phyloP scores from a whole-genome alignment of 2,797 vertebrate species.

The Antrozous pallidus region DNA sequence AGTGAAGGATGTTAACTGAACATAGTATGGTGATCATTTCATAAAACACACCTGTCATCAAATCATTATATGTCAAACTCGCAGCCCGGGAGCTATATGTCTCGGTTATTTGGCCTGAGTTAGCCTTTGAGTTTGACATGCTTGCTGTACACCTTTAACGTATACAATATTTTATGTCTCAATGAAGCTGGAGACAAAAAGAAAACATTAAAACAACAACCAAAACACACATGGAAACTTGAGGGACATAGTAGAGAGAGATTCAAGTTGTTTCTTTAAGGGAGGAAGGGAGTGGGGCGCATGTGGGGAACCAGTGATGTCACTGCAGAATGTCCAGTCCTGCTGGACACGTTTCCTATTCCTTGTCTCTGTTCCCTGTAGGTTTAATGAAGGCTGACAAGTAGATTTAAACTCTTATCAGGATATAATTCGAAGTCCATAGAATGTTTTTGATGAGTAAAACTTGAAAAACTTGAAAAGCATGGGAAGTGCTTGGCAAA shows the following conservation, averaged over 20 bases:
- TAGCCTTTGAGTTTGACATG: too few relatives aligned
- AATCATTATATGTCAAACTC: too few relatives aligned
- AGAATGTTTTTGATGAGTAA: neutral
- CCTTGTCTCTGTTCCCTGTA: neutral
- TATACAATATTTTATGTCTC: neutral
- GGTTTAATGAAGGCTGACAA: neutral
- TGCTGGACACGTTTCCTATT: neutral
- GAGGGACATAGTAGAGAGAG: neutral
- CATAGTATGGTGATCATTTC: neutral
- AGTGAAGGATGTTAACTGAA: neutral
- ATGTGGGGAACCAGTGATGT: neutral
- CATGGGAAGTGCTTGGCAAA: neutral
- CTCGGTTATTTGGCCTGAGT: too few relatives aligned
- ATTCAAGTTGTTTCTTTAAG: neutral
- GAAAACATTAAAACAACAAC: neutral
- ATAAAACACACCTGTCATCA: neutral
- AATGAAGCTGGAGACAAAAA: neutral
- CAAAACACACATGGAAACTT: neutral
- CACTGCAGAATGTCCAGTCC: neutral
- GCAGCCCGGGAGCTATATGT: too few relatives aligned
- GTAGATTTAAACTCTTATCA: neutral
- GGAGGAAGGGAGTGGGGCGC: neutral
- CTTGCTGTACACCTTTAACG: neutral
- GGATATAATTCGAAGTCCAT: neutral
- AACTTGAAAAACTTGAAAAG: neutral